These are phyloP conservation scores for Cairina moschata DNA, from an alignment of 2,113 vertebrate species.

Conservation along the genomic window DNA sequence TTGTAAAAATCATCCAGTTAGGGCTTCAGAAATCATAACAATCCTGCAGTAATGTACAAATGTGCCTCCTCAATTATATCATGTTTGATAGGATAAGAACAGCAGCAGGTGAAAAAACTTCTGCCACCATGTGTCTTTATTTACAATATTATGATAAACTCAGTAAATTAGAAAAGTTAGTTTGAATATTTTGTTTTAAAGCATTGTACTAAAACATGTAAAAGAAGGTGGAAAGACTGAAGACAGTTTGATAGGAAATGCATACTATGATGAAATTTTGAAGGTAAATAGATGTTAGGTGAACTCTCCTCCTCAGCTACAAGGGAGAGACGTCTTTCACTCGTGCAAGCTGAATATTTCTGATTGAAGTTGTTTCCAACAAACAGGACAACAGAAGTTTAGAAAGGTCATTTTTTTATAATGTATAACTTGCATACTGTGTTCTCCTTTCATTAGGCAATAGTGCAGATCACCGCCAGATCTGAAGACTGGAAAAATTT, in stretches of 20 bases:
- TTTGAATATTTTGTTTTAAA: not conserved
- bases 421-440: not conserved
- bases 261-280: accelerated
- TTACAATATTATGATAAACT: not conserved
- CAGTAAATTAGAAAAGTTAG: not conserved
- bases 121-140: not conserved
- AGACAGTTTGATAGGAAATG: not conserved
- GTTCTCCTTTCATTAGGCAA: not conserved
- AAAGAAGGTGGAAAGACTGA: not conserved
- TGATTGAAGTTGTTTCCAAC: not conserved
- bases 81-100: not conserved
- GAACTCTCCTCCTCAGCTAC: not conserved
- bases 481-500: not conserved
- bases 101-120: not conserved
- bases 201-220: accelerated
- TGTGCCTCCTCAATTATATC: not conserved
- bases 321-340: not conserved
- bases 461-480: not conserved
- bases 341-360: not conserved
- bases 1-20: not conserved
- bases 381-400: not conserved
- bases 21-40: not conserved
- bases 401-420: not conserved
- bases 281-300: not conserved
- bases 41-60: accelerated